Conservation (phyloP, 2,113 vertebrate genomes). For the Octodon degus region DNA sequence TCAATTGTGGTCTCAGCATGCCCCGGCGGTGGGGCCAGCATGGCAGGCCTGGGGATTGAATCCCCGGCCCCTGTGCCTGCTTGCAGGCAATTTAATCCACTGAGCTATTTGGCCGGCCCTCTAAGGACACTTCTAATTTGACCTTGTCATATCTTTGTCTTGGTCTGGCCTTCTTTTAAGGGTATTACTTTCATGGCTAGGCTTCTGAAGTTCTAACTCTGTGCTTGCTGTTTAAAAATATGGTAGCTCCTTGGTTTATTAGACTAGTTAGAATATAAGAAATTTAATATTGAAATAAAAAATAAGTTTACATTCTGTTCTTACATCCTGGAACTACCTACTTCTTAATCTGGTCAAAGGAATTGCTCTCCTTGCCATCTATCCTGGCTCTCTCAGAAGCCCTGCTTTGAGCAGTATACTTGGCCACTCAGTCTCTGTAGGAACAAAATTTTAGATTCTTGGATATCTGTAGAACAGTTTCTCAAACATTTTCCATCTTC, state of each 20-base stretch:
- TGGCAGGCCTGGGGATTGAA: too few species aligned
- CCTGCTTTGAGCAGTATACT: slow-evolving; percentile 70
- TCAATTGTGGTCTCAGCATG: too few species aligned
- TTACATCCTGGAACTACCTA: neutral
- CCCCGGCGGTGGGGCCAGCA: too few species aligned
- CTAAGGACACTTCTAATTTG: neutral
- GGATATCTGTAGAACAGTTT: slow-evolving; percentile 84
- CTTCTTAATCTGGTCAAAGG: slow-evolving; percentile 25
- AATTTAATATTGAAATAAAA: slow-evolving; percentile 13
- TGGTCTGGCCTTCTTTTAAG: neutral
- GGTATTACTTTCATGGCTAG: neutral
- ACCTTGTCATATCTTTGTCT: neutral
- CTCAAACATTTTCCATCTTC: slow-evolving; percentile 79
- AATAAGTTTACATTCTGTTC: slow-evolving; percentile 38
- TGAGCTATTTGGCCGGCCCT: neutral
- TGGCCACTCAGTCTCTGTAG: slow-evolving; percentile 77
- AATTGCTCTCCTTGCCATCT: slow-evolving; percentile 72
- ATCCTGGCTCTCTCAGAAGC: slow-evolving; percentile 59
- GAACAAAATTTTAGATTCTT: slow-evolving; percentile 79
- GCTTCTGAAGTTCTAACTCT: neutral
- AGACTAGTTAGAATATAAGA: neutral
- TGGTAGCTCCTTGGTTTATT: neutral
- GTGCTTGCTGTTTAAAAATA: neutral
- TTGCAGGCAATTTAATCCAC: too few species aligned
- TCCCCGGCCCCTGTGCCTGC: too few species aligned